phyloP scores from a whole-genome alignment of 2,888 invertebrate species.

The Ischnura elegans region DNA sequence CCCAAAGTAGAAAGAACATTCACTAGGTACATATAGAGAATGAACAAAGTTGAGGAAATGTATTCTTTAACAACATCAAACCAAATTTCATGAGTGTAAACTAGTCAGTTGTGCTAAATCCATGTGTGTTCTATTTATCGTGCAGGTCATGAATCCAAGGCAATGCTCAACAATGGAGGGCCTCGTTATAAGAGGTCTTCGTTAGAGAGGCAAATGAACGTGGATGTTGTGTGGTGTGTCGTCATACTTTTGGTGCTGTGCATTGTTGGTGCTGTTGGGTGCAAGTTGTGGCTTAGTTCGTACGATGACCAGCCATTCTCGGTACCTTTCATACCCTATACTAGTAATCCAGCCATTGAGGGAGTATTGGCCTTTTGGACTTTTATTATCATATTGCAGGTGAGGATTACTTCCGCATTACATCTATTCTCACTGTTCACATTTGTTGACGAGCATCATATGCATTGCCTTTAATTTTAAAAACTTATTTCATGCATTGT shows the following conservation, averaged over 20 bases:
- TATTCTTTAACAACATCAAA: too few species aligned
- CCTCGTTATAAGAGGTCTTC: constrained; percentile 95
- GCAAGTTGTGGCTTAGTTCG: constrained; percentile 90
- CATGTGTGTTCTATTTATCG: background rate
- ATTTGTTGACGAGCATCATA: background rate
- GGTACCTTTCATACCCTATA: constrained; percentile 85
- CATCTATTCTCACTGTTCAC: background rate
- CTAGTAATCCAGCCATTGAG: constrained; percentile 84
- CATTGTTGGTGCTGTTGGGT: constrained; percentile 93
- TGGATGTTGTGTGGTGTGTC: constrained; percentile 98
- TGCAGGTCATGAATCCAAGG: constrained; percentile 96
- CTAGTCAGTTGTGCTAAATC: too few species aligned
- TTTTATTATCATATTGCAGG: constrained; percentile 96
- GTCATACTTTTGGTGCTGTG: constrained; percentile 93
- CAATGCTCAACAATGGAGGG: constrained; percentile 98
- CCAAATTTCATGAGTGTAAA: too few species aligned
- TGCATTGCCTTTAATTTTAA: too few species aligned
- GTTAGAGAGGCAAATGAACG: constrained; percentile 96
- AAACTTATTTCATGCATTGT: too few species aligned
- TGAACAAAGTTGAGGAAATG: too few species aligned
- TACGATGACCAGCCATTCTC: constrained; percentile 79
- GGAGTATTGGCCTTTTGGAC: constrained; percentile 96
- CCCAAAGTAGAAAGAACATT: too few species aligned
- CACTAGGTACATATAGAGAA: too few species aligned
- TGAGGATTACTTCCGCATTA: constrained; percentile 74